phyloP scores from a whole-genome alignment of 1,140 invertebrate species.

The Acyrthosiphon pisum region DNA sequence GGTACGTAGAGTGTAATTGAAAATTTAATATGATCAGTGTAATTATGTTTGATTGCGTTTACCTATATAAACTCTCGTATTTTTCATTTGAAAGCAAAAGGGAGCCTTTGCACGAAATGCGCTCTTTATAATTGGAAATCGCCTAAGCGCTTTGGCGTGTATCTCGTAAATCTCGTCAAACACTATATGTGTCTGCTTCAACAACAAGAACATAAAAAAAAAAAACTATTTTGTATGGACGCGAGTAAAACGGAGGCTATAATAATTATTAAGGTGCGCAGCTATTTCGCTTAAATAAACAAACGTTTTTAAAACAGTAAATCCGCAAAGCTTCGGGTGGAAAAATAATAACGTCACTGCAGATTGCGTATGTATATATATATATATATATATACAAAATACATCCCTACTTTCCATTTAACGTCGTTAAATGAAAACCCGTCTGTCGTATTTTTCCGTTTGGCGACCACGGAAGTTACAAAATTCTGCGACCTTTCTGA shows the following conservation, averaged over 20 bases:
- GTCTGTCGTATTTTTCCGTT: not conserved
- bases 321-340: not conserved
- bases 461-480: not conserved
- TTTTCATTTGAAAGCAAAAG: not conserved
- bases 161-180: conserved; percentile 1
- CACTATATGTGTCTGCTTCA: not conserved
- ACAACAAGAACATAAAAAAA: not conserved
- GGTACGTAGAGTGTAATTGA: not conserved
- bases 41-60: not conserved
- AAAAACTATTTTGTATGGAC: not conserved
- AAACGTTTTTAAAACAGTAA: not conserved
- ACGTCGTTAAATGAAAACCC: not conserved
- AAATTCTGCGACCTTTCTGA: not conserved
- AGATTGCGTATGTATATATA: not conserved
- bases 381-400: not conserved
- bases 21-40: not conserved
- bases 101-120: not conserved
- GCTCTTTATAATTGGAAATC: not conserved
- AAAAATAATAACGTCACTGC: not conserved
- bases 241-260: not conserved
- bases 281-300: conserved; percentile 18
- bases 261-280: not conserved
- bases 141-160: not conserved
- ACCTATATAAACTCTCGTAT: not conserved
- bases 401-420: not conserved